phyloP scores from a whole-genome alignment of 2,888 invertebrate genomes.

The Ormyrus rosae region DNA sequence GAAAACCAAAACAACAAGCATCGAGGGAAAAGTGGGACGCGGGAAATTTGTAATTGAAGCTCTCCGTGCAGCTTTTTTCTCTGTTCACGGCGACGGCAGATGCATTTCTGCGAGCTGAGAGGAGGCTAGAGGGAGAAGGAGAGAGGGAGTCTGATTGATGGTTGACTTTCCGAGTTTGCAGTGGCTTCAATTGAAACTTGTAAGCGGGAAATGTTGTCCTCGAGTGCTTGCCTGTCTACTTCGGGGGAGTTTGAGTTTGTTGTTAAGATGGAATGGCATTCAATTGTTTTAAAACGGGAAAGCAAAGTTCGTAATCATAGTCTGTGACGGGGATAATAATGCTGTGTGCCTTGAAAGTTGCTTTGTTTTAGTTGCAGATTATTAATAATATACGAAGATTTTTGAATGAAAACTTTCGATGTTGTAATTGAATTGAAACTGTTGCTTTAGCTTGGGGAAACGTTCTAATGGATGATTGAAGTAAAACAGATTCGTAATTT shows the following conservation, averaged over 20 bases:
- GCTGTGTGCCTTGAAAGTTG: not conserved
- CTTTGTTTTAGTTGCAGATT: too few relatives aligned
- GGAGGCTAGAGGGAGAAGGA: not conserved
- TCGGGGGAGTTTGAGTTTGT: constrained; percentile 30
- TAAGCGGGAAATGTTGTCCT: constrained; percentile 7
- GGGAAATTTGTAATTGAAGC: constrained; percentile 42
- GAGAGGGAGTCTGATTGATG: constrained; percentile 23
- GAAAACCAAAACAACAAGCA: not conserved
- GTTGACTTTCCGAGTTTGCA: constrained; percentile 30
- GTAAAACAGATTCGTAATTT: too few relatives aligned
- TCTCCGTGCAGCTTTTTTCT: not conserved
- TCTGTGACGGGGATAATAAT: not conserved
- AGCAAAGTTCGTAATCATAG: constrained; percentile 1
- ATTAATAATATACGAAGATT: too few relatives aligned
- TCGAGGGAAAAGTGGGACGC: constrained; percentile 9
- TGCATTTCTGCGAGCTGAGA: not conserved
- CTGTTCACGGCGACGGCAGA: not conserved
- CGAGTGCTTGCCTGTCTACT: not conserved
- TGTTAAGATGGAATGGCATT: constrained; percentile 10
- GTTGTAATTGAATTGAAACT: too few relatives aligned
- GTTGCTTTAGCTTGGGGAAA: too few relatives aligned
- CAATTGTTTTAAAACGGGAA: constrained; percentile 8
- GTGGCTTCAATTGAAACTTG: constrained; percentile 42
- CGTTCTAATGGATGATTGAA: too few relatives aligned
- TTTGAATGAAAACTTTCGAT: too few relatives aligned